phyloP scores from a whole-genome alignment of 2,888 invertebrate species.

The Drosophila prolongata region DNA sequence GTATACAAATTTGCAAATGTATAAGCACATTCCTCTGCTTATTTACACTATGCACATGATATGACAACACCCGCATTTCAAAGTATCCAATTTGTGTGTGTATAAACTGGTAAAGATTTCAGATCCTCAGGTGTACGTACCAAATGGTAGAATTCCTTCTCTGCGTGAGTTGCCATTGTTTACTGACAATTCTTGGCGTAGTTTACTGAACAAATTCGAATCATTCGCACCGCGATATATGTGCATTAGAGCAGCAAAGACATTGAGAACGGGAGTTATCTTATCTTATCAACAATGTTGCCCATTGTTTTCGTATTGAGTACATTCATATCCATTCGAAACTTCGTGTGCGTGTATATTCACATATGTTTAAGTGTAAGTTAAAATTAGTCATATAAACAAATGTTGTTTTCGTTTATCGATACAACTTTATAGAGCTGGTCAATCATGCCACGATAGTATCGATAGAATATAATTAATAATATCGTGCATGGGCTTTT shows the following conservation, averaged over 20 bases:
- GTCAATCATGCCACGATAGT: background rate
- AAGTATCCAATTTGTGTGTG: slow-evolving; percentile 4
- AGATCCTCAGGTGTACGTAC: slow-evolving; percentile 52
- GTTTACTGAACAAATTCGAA: slow-evolving; percentile 35
- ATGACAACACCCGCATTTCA: slow-evolving; percentile 7
- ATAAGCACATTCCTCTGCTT: background rate
- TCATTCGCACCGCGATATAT: slow-evolving; percentile 42
- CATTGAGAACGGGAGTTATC: slow-evolving; percentile 37
- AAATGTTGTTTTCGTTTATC: slow-evolving; percentile 31
- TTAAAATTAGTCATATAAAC: slow-evolving; percentile 36
- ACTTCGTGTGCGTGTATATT: slow-evolving; percentile 1
- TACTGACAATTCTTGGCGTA: slow-evolving; percentile 25
- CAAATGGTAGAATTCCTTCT: slow-evolving; percentile 68
- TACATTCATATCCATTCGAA: slow-evolving; percentile 22
- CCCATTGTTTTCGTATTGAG: slow-evolving; percentile 39
- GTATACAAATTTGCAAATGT: slow-evolving; percentile 1
- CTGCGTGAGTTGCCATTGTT: slow-evolving; percentile 66
- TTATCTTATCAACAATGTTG: slow-evolving; percentile 50
- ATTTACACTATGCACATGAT: slow-evolving; percentile 3
- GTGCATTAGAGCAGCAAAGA: slow-evolving; percentile 34
- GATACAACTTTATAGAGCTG: slow-evolving; percentile 11
- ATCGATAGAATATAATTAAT: background rate
- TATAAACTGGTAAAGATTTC: background rate
- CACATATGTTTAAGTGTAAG: slow-evolving; percentile 21
- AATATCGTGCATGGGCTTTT: background rate